These are phyloP conservation scores for Coluber constrictor DNA, from an alignment of 2,797 vertebrate species.

Conservation along the genomic window DNA sequence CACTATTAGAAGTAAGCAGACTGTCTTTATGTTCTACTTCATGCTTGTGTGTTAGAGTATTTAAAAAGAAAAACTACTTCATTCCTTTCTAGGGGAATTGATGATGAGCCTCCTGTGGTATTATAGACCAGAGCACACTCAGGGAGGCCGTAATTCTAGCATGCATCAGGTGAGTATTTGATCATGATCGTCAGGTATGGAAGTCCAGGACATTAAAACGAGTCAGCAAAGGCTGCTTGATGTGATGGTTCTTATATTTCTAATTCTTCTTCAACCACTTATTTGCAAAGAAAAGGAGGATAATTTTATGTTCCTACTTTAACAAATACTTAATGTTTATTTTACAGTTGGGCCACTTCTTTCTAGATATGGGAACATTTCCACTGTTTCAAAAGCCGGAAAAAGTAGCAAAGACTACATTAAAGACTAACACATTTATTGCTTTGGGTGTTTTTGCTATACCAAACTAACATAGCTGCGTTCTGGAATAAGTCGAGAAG, in stretches of 20 bases:
- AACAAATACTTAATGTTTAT: not conserved
- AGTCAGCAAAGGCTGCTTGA: not conserved
- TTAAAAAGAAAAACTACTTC: not conserved
- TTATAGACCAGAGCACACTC: slow-evolving; percentile 98
- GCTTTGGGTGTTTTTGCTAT: not conserved
- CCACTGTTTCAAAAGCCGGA: not conserved
- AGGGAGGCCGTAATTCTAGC: slow-evolving; percentile 90
- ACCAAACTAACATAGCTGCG: not conserved
- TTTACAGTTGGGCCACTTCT: fast-evolving
- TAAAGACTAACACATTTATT: not conserved
- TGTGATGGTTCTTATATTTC: not conserved
- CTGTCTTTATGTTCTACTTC: not conserved
- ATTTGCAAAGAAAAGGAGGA: not conserved
- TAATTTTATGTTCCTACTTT: not conserved
- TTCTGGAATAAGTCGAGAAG: not conserved
- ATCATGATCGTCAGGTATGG: not conserved
- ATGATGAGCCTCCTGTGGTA: slow-evolving; percentile 99
- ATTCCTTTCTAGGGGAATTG: slow-evolving; percentile 83
- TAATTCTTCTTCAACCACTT: fast-evolving
- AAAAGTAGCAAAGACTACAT: not conserved
- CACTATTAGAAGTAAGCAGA: not conserved
- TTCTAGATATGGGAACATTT: not conserved
- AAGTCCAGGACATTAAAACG: not conserved
- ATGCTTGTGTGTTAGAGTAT: not conserved
- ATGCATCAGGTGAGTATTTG: slow-evolving; percentile 88